Conservation (phyloP, 2,797 vertebrate genomes). For the Synaphobranchus kaupii region DNA sequence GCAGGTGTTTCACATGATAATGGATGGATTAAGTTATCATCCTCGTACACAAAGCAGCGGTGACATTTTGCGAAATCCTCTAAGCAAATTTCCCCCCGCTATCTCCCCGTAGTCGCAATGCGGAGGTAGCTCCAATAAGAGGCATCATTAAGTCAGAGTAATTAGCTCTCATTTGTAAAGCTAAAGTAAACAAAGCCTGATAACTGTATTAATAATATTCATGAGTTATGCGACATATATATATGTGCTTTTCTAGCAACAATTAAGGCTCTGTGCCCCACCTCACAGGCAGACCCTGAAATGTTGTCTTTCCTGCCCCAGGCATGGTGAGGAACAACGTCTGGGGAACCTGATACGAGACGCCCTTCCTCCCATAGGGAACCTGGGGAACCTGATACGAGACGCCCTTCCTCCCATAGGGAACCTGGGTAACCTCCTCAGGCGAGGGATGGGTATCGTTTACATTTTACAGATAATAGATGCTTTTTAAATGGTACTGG, state of each 20-base stretch:
- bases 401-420: not conserved
- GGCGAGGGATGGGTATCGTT: not conserved
- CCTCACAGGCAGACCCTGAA: slow-evolving; percentile 16
- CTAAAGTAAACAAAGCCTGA: slow-evolving; percentile 70
- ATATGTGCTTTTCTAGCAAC: slow-evolving; percentile 40
- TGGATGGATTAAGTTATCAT: slow-evolving; percentile 82
- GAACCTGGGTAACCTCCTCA: not conserved
- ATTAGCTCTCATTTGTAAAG: slow-evolving; percentile 80
- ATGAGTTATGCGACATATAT: slow-evolving; percentile 50
- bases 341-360: not conserved
- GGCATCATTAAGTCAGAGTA: slow-evolving; percentile 76
- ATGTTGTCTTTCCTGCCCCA: not conserved
- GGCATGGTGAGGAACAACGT: not conserved
- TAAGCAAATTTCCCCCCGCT: slow-evolving; percentile 68
- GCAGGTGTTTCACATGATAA: slow-evolving; percentile 82
- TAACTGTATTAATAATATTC: slow-evolving; percentile 69
- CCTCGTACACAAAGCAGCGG: slow-evolving; percentile 69
- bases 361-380: not conserved
- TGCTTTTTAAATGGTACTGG: no score
- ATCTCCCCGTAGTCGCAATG: slow-evolving; percentile 61
- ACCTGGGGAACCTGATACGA: not conserved
- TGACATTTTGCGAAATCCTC: slow-evolving; percentile 84
- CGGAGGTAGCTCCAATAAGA: slow-evolving; percentile 62
- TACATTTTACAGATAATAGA: no score
- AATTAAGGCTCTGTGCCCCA: not conserved